Conservation (phyloP, 2,113 vertebrate genomes). For the Suncus etruscus region DNA sequence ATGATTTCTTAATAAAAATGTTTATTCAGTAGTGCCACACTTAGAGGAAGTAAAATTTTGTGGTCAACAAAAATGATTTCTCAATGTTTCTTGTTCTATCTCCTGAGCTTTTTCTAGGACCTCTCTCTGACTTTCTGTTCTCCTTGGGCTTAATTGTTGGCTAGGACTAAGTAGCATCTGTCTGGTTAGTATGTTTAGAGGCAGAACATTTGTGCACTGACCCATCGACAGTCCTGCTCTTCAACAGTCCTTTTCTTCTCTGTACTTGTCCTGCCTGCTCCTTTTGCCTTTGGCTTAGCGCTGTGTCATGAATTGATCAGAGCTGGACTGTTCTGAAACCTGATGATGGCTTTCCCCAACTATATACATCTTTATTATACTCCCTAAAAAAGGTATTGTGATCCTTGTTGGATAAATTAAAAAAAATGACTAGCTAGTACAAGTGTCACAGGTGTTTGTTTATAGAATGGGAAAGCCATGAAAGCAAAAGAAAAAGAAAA, state of each 20-base stretch:
- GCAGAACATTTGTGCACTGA: constrained; percentile 19
- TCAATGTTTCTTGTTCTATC: constrained; percentile 13
- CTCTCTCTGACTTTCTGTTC: constrained; percentile 57
- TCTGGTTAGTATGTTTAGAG: background rate
- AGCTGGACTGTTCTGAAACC: background rate
- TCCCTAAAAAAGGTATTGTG: background rate
- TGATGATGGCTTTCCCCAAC: constrained; percentile 21
- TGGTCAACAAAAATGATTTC: constrained; percentile 55
- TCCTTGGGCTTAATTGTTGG: constrained; percentile 1
- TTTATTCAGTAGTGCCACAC: background rate
- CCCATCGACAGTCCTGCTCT: background rate
- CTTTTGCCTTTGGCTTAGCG: background rate
- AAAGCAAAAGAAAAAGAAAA: rapidly evolving
- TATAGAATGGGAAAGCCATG: background rate
- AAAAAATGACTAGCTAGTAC: background rate
- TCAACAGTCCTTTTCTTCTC: background rate
- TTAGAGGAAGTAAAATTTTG: constrained; percentile 57
- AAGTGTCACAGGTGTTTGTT: background rate
- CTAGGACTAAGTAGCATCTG: background rate
- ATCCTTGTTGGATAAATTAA: background rate
- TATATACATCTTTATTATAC: background rate
- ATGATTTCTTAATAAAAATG: background rate
- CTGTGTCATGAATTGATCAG: background rate
- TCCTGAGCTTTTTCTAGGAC: constrained; percentile 24
- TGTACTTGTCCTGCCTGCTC: background rate